phyloP scores from a whole-genome alignment of 2,113 vertebrate species.

The Scalopus aquaticus region DNA sequence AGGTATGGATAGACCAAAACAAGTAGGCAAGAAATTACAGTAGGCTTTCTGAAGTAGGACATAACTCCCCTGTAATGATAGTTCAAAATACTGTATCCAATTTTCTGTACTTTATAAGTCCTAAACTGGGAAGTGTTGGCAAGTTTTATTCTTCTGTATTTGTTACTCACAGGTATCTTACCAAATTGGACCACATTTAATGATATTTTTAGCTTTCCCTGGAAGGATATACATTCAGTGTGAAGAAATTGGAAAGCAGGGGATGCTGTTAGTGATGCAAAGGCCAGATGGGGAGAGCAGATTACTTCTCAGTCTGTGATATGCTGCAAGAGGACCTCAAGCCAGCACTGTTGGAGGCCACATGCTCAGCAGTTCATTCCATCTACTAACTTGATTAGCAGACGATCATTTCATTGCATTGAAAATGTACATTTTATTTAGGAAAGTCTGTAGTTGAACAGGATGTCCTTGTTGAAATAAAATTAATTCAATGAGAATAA shows the following conservation, averaged over 20 bases:
- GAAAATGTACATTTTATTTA: conserved; percentile 15
- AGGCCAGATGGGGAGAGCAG: conserved; percentile 56
- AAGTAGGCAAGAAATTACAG: not conserved
- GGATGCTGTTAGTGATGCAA: not conserved
- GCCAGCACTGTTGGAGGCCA: not conserved
- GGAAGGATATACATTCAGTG: conserved; percentile 35
- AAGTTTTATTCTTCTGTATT: not conserved
- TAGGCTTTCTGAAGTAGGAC: not conserved
- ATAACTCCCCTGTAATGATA: not conserved
- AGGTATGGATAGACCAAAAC: not conserved
- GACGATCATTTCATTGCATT: not conserved
- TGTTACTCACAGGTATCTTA: not conserved
- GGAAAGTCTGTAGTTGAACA: not conserved
- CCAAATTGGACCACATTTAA: not conserved
- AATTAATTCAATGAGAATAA: not conserved
- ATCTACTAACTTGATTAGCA: not conserved
- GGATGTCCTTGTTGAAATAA: not conserved
- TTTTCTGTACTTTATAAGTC: not conserved
- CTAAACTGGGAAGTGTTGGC: not conserved
- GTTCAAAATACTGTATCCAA: not conserved
- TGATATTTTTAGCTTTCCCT: conserved; percentile 17
- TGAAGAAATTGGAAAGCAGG: conserved; percentile 34
- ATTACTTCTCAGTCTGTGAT: conserved; percentile 47
- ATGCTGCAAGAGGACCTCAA: not conserved
- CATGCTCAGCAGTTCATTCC: not conserved